These are phyloP conservation scores for Embiotoca jacksoni DNA, from an alignment of 2,113 vertebrate genomes.

Conservation along the genomic window DNA sequence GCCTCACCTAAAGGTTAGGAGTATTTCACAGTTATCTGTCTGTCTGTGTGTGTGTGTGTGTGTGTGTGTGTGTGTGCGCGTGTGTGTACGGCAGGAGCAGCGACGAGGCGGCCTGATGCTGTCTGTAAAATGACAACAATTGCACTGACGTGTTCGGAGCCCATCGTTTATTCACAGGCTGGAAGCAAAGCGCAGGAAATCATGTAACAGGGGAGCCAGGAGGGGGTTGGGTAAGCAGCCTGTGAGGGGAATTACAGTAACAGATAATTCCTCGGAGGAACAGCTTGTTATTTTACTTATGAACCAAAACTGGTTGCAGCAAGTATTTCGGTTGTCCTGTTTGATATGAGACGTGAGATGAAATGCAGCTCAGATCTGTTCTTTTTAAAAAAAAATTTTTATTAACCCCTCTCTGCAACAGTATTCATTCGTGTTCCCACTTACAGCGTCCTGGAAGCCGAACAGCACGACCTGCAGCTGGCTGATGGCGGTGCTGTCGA, in stretches of 20 bases:
- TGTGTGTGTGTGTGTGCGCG: conserved; percentile 11
- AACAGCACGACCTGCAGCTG: conserved; percentile 97
- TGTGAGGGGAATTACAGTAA: background rate
- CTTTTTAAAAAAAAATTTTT: background rate
- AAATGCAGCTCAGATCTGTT: background rate
- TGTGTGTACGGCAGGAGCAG: conserved; percentile 21
- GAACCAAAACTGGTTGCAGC: background rate
- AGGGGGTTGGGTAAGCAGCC: conserved; percentile 3
- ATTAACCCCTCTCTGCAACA: background rate
- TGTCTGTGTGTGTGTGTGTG: conserved; percentile 16
- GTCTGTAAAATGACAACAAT: conserved; percentile 35
- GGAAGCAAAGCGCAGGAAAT: conserved; percentile 30
- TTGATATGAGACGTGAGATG: background rate
- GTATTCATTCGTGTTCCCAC: conserved; percentile 67
- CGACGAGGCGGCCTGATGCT: conserved; percentile 31
- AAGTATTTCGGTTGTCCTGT: conserved; percentile 1
- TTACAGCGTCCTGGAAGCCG: conserved; percentile 96
- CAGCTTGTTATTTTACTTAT: background rate
- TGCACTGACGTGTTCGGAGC: conserved; percentile 30
- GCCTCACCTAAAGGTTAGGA: conserved; percentile 28
- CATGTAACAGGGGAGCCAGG: background rate
- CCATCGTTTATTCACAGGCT: conserved; percentile 11
- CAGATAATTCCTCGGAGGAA: background rate
- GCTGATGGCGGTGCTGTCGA: conserved; percentile 96
- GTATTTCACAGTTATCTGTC: conserved; percentile 22